Conservation (phyloP, 2,113 vertebrate species). For the Hemicordylus capensis region DNA sequence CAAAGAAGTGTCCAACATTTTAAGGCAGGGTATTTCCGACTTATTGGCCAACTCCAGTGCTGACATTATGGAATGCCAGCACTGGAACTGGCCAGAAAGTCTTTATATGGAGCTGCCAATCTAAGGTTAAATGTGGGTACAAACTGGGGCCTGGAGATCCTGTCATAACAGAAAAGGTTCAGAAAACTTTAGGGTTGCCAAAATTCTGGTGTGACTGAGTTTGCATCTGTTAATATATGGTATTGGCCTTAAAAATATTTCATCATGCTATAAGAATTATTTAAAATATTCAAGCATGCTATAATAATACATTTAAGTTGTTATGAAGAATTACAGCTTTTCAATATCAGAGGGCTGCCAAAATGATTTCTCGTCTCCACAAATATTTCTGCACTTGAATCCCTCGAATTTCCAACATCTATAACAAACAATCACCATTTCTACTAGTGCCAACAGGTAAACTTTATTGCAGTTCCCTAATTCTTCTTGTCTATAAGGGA, state of each 20-base stretch:
- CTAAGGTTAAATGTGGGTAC: background rate
- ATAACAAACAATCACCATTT: background rate
- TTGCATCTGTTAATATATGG: no score
- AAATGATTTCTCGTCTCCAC: background rate
- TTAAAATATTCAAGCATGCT: no score
- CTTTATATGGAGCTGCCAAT: no score
- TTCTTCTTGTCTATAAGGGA: background rate
- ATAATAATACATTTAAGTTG: no score
- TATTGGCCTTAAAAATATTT: no score
- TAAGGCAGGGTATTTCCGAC: background rate
- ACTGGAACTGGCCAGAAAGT: background rate
- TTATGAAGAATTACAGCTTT: background rate
- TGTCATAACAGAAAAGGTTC: background rate
- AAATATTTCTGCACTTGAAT: background rate
- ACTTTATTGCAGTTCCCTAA: background rate
- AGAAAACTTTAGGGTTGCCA: background rate
- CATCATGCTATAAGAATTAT: no score
- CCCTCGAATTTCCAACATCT: background rate
- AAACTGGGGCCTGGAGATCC: background rate
- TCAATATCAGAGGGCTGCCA: slow-evolving; percentile 1
- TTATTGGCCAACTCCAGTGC: background rate
- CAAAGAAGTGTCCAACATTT: background rate
- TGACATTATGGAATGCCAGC: background rate
- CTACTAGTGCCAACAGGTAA: background rate
- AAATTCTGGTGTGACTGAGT: no score